Conservation (phyloP, 2,888 invertebrate genomes). For the Polyploca ridens region DNA sequence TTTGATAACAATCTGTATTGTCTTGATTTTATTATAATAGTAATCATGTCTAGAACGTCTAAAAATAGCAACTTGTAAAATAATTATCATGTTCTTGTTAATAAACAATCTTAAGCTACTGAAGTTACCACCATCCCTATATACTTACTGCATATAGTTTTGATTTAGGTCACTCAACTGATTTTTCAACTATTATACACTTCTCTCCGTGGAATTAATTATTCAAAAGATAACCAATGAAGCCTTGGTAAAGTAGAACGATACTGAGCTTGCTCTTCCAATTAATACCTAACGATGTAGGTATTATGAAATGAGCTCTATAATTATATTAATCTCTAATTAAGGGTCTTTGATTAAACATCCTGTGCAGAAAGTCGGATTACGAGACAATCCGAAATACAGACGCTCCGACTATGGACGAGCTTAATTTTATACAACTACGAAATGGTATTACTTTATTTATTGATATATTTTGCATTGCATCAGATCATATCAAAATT, state of each 20-base stretch:
- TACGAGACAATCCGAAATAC: background rate
- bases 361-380: background rate
- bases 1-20: no score
- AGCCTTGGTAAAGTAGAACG: background rate
- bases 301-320: background rate
- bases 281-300: background rate
- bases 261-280: background rate
- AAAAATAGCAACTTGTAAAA: no score
- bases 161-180: background rate
- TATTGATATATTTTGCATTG: no score
- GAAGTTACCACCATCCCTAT: no score
- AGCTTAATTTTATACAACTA: no score
- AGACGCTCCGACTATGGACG: background rate
- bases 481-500: no score
- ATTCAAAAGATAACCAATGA: background rate
- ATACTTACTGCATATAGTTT: background rate
- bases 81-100: no score
- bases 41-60: no score
- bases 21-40: no score
- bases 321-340: background rate
- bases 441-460: no score
- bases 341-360: background rate
- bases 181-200: background rate
- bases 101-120: no score
- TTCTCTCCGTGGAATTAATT: background rate